A percentile compares a stretch with the other conserved stretches of the same genome.
Conservation (phyloP, 2,888 invertebrate species). For the Hofmannophila pseudospretella region DNA sequence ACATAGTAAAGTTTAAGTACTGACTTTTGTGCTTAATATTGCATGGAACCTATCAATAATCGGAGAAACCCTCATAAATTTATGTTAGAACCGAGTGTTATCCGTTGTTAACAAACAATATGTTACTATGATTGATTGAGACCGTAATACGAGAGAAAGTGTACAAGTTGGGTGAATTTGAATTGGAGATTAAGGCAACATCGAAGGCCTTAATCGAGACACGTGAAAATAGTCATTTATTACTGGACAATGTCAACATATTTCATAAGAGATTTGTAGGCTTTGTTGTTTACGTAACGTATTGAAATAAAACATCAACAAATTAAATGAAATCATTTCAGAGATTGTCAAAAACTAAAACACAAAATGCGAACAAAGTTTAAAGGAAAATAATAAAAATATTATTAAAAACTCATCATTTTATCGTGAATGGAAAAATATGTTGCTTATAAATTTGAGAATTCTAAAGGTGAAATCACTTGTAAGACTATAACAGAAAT, state of each 20-base stretch:
- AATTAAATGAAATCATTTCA: too few relatives aligned
- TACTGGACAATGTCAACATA: too few relatives aligned
- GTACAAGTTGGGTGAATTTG: conserved; percentile 1
- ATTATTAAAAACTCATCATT: too few relatives aligned
- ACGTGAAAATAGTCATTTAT: background rate
- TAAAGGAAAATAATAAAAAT: too few relatives aligned
- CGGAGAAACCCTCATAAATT: conserved; percentile 33
- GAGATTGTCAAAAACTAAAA: too few relatives aligned
- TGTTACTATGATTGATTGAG: conserved; percentile 37
- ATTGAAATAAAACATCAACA: background rate
- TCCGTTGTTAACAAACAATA: conserved; percentile 32
- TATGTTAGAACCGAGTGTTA: conserved; percentile 28
- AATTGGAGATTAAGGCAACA: conserved; percentile 3
- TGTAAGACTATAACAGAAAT: too few relatives aligned
- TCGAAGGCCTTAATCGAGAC: background rate
- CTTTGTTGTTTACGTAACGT: too few relatives aligned
- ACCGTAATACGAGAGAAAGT: conserved; percentile 1
- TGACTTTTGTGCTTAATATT: conserved; percentile 52
- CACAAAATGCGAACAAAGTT: too few relatives aligned
- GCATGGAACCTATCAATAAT: conserved; percentile 42
- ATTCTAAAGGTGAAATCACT: too few relatives aligned
- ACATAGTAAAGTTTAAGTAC: conserved; percentile 4
- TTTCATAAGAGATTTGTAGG: too few relatives aligned
- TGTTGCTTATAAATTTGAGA: too few relatives aligned
- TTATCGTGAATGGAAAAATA: too few relatives aligned